Conservation (phyloP, 2,888 invertebrate genomes). For the Schizaphis graminum region DNA sequence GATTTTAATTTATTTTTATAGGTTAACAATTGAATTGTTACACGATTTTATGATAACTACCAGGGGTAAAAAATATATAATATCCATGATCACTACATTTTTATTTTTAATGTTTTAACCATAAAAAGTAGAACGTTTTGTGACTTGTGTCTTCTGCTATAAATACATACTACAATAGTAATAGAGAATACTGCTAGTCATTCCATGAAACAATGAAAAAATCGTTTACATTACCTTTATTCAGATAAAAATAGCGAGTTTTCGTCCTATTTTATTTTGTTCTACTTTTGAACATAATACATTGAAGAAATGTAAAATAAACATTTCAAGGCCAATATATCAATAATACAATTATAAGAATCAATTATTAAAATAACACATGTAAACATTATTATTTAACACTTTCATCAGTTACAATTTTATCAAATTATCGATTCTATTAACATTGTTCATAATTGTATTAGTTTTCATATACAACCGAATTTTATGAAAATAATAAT, state of each 20-base stretch:
- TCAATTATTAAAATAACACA: neutral
- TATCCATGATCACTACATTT: neutral
- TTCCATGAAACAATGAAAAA: constrained; percentile 38
- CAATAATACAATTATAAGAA: neutral
- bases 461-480: neutral
- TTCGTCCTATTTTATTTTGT: constrained; percentile 19
- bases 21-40: neutral
- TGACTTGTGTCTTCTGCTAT: neutral
- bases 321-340: neutral
- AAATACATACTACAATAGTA: constrained; percentile 36
- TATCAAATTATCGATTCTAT: neutral
- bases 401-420: neutral
- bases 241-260: constrained; percentile 24
- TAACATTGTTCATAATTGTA: neutral
- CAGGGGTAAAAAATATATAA: neutral
- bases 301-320: neutral
- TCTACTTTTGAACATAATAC: neutral
- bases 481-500: constrained; percentile 42
- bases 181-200: constrained; percentile 26
- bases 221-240: constrained; percentile 50
- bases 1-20: neutral
- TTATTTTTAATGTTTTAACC: neutral
- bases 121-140: constrained; percentile 32
- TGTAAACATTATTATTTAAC: constrained; percentile 4
- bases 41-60: neutral